Evolutionary conservation across 2,113 vertebrate genomes (phyloP).

Genomic region (Synchiropus splendidus): DNA sequence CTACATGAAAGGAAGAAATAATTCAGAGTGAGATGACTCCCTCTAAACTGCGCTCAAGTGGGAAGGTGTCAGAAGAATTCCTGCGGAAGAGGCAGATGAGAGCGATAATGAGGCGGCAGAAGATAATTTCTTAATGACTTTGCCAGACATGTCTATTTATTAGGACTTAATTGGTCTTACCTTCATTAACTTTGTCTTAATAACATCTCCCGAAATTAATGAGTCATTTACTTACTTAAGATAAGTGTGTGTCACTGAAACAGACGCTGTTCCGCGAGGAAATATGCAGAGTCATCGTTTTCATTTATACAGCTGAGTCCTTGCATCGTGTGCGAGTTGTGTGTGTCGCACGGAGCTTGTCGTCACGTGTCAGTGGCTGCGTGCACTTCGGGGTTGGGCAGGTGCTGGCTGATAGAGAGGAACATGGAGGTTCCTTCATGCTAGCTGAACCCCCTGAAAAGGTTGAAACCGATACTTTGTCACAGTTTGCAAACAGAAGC

Average conservation of each 20-base stretch:
- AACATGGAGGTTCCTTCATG: constrained; percentile 50
- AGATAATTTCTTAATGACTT: constrained; percentile 39
- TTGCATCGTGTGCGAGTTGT: constrained; percentile 14
- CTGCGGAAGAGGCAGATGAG: constrained; percentile 36
- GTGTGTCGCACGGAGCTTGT: neutral
- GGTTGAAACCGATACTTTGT: constrained; percentile 62
- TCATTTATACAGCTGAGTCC: constrained; percentile 44
- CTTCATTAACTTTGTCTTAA: constrained; percentile 65
- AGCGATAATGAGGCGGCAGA: constrained; percentile 17
- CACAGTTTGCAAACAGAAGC: constrained; percentile 78
- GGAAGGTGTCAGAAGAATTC: too few species aligned
- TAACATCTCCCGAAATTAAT: constrained; percentile 41
- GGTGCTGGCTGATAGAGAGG: constrained; percentile 42
- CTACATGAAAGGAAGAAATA: too few species aligned
- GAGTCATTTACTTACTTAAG: constrained; percentile 47
- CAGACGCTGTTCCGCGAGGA: constrained; percentile 14
- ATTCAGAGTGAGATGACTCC: too few species aligned
- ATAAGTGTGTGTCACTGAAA: constrained; percentile 27
- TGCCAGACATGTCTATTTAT: constrained; percentile 46
- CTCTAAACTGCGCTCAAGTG: too few species aligned
- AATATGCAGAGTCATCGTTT: constrained; percentile 29
- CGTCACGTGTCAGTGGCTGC: neutral
- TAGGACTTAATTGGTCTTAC: constrained; percentile 55
- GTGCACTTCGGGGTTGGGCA: constrained; percentile 18
- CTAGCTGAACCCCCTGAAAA: constrained; percentile 51